Percentiles rank a stretch among this genome's conserved stretches.
Evolutionary conservation across 2,888 invertebrate species (phyloP).

Genomic region (Allygus modestus): DNA sequence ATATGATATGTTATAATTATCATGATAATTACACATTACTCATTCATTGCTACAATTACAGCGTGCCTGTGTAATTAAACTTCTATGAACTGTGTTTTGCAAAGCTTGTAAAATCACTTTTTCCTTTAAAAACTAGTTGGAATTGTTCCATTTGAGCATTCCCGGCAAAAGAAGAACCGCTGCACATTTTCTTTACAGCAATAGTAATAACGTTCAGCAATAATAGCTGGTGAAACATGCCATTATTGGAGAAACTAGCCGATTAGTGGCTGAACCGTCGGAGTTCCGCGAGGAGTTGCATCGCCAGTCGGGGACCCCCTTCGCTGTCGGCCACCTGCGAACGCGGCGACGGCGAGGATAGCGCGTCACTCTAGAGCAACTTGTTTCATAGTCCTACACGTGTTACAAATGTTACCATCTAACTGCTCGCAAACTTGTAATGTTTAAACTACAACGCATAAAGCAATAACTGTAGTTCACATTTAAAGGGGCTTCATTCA

Average conservation of each 20-base stretch:
- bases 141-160: conserved; percentile 14
- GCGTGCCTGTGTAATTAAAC: background rate
- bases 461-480: no score
- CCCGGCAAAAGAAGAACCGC: conserved; percentile 21
- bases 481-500: no score
- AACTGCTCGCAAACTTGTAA: no score
- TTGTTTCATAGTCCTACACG: background rate
- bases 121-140: background rate
- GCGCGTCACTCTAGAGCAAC: background rate
- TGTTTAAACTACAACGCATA: no score
- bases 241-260: conserved; percentile 6
- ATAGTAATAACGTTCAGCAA: background rate
- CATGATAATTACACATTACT: background rate
- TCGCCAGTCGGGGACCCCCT: background rate
- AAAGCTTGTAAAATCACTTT: background rate
- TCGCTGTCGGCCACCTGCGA: background rate
- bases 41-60: background rate
- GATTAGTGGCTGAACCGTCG: conserved; percentile 27
- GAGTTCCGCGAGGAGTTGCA: background rate
- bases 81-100: background rate
- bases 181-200: background rate
- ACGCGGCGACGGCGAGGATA: background rate
- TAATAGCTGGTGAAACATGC: conserved; percentile 32
- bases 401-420: no score
- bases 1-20: no score